Evolutionary conservation across 2,888 invertebrate species (phyloP), one percentile per base, ranked within the genome.

Genomic region (Fragum fragum): DNA sequence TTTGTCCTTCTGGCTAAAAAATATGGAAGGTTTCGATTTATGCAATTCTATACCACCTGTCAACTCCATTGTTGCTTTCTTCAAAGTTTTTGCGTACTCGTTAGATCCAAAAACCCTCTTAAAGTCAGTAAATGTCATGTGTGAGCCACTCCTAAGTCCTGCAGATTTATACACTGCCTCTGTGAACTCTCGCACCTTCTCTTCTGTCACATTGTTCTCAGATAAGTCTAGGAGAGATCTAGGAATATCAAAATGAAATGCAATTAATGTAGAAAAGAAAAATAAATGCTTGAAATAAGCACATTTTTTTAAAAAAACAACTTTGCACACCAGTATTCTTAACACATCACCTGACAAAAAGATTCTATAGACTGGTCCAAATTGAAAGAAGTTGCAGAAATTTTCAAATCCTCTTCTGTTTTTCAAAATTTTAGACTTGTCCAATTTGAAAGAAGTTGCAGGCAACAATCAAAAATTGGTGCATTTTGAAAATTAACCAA

Each of bases 211-310:
- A 18, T 83, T 74, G 55, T 88, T 89, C 71, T 91, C 91, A 1
- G 91, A 89, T 39, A 92, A 74, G 66, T 91, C 92, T 69, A 91
- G 73, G 63, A 92, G 85, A 5, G 92, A 91, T 68, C 92, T 92
- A n/a, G 1, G 23, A 28, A 28, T 16, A 1, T 9, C n/a, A n/a
- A n/a, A n/a, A n/a, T n/a, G n/a, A n/a, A n/a, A n/a, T n/a, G n/a
- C n/a, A n/a, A n/a, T n/a, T n/a, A n/a, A n/a, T n/a, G n/a, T n/a
- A n/a, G n/a, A n/a, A n/a, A n/a, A n/a, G n/a, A n/a, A n/a, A n/a
- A n/a, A n/a, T n/a, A n/a, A n/a, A n/a, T n/a, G n/a, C n/a, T n/a
- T n/a, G n/a, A n/a, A n/a, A n/a, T n/a, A n/a, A 42, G 16, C 9
- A 42, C 42, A 42, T 42, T 42, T 9, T 42, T 11, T 11, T 16